Evolutionary conservation across 2,113 vertebrate genomes (phyloP).

Genomic region (Rhodinocichla rosea): DNA sequence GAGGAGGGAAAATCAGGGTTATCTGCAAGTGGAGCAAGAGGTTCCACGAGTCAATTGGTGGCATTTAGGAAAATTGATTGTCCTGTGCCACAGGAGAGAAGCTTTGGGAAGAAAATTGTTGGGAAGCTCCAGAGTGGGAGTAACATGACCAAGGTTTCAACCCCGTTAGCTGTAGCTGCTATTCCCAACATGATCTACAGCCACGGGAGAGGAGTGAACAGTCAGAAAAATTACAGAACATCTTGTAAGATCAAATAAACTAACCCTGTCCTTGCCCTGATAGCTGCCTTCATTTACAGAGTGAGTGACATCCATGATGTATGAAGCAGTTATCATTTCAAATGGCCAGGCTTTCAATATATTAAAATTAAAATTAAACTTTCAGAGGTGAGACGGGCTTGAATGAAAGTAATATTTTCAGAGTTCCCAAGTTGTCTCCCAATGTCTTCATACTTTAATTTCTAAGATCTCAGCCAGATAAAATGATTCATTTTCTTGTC

Average conservation of each 20-base stretch:
- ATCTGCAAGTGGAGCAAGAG: background rate
- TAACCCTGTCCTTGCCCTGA: background rate
- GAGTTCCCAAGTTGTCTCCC: background rate
- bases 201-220: background rate
- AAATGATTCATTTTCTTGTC: conserved; percentile 4
- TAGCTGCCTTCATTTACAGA: background rate
- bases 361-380: conserved; percentile 48
- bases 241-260: conserved; percentile 12
- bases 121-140: background rate
- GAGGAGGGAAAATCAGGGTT: background rate
- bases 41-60: background rate
- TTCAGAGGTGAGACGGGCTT: conserved; percentile 2
- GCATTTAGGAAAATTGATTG: background rate
- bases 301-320: background rate
- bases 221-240: background rate
- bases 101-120: background rate
- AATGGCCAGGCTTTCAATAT: conserved; percentile 19
- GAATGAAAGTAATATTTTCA: background rate
- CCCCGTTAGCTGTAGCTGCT: background rate
- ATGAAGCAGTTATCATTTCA: conserved; percentile 28
- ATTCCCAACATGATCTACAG: conserved; percentile 4
- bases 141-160: background rate
- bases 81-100: background rate
- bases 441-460: background rate
- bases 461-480: background rate